Evolutionary conservation across 2,888 invertebrate genomes (phyloP).

Genomic region (Dermolepida albohirtum): DNA sequence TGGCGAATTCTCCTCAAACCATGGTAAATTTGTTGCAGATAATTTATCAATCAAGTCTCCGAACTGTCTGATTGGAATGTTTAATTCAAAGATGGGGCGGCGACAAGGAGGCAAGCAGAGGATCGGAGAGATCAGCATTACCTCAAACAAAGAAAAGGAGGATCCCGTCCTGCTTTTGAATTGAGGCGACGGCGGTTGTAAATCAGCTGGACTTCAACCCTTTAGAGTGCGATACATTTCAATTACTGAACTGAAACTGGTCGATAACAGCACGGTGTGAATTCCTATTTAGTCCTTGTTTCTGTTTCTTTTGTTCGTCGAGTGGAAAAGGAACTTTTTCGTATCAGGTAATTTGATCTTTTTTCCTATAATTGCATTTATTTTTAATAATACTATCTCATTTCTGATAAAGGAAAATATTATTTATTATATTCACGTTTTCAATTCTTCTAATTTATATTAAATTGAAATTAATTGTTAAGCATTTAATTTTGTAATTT

Average conservation of each 20-base stretch:
- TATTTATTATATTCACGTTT: too few species aligned
- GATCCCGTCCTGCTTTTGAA: conserved; percentile 45
- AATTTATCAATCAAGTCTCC: conserved; percentile 37
- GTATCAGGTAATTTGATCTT: conserved; percentile 31
- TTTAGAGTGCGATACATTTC: conserved; percentile 47
- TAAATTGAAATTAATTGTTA: too few species aligned
- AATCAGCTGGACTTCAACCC: conserved; percentile 48
- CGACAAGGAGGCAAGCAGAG: conserved; percentile 41
- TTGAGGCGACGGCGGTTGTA: conserved; percentile 45
- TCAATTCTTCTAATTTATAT: too few species aligned
- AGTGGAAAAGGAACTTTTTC: conserved; percentile 15
- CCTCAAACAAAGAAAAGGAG: conserved; percentile 51
- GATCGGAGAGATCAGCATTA: conserved; percentile 48
- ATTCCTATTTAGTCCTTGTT: conserved; percentile 19
- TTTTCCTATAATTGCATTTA: conserved; percentile 15
- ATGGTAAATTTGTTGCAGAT: conserved; percentile 31
- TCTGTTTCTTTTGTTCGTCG: conserved; percentile 16
- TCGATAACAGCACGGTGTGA: conserved; percentile 18
- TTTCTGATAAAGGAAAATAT: too few species aligned
- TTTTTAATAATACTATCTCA: neutral
- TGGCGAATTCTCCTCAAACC: conserved; percentile 8
- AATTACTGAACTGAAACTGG: conserved; percentile 41
- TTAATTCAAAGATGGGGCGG: conserved; percentile 46
- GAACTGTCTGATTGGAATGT: conserved; percentile 46
- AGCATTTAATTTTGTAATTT: too few species aligned